Evolutionary conservation across 2,888 invertebrate genomes (phyloP), one percentile per base, ranked within the genome.

Genomic region (Acleris sparsana): DNA sequence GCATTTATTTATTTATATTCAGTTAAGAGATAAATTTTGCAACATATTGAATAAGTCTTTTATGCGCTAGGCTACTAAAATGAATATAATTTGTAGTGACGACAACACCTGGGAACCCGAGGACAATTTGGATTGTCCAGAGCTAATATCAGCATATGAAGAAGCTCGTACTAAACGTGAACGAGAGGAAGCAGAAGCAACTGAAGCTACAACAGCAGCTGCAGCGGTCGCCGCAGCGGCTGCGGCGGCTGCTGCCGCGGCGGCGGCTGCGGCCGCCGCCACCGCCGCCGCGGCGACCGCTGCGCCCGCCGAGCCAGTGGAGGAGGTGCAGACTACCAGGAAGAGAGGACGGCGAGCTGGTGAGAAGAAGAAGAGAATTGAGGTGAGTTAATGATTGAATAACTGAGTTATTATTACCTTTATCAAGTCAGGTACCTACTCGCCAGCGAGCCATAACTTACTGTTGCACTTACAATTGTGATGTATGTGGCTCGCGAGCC

Each of bases 81-180:
- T 17, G n/a, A 5, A 44, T n/a, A n/a, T 44, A 9, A 16, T 29
- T 52, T 60, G 6, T 74, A 93, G 94, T 80, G 94, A 94, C 56
- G 97, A 97, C 74, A 97, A 97, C 77, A 97, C 97, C 0, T 97
- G 97, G 97, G 97, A 97, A 77, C 97, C 97, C 0, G 95, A 95
- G 79, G 96, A 96, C 72, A 96, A 97, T 72, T 86, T 96, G 0
- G 96, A 96, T 75, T 96, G 96, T 77, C 96, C 96, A 0, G 95
- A 96, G 73, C 82, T 95, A 20, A 95, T 95, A 75, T 93, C 94
- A 53, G 96, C 95, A 3, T 96, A 95, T 84, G 96, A 96, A 81
- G 95, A 94, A 60, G 94, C 94, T 25, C 89, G 94, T 3, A 78
- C 87, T 18, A 93, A 90, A 70, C 81, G 83, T 48, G 92, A 93